phyloP scores from a whole-genome alignment of 2,113 vertebrate species.

The Phasianus colchicus region DNA sequence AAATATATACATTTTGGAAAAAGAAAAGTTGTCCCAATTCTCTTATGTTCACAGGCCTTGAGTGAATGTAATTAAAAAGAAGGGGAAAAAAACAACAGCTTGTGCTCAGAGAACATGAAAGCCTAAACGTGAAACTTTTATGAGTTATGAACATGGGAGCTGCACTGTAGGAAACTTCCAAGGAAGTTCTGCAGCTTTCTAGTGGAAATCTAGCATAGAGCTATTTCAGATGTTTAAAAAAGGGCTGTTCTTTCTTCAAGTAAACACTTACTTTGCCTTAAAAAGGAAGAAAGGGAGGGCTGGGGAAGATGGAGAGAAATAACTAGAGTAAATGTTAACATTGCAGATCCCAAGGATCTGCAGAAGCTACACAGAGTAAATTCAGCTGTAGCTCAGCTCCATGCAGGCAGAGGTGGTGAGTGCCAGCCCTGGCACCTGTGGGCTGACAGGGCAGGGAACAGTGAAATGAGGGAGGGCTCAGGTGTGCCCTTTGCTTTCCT shows the following conservation, averaged over 20 bases:
- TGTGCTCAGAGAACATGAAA: neutral
- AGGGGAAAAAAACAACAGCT: fast-evolving
- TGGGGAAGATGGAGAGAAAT: neutral
- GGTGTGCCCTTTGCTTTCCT: neutral
- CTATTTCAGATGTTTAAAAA: neutral
- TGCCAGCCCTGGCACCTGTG: neutral
- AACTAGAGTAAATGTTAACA: neutral
- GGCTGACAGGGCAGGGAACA: neutral
- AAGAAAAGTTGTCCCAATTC: neutral
- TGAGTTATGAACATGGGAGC: neutral
- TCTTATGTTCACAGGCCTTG: neutral
- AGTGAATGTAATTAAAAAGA: neutral
- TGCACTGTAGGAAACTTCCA: neutral
- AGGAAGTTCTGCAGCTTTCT: neutral
- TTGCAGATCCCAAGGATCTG: neutral
- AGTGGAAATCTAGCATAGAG: neutral
- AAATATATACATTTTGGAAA: neutral
- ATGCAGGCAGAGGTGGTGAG: neutral
- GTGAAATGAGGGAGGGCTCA: neutral
- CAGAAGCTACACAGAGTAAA: neutral
- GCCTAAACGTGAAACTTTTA: slow-evolving; percentile 1
- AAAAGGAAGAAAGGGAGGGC: neutral
- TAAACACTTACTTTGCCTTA: neutral
- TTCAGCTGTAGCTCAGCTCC: neutral
- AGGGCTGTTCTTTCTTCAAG: neutral